These are phyloP conservation scores for Apodemia hepburni DNA, from an alignment of 2,888 invertebrate species.

Conservation along the genomic window DNA sequence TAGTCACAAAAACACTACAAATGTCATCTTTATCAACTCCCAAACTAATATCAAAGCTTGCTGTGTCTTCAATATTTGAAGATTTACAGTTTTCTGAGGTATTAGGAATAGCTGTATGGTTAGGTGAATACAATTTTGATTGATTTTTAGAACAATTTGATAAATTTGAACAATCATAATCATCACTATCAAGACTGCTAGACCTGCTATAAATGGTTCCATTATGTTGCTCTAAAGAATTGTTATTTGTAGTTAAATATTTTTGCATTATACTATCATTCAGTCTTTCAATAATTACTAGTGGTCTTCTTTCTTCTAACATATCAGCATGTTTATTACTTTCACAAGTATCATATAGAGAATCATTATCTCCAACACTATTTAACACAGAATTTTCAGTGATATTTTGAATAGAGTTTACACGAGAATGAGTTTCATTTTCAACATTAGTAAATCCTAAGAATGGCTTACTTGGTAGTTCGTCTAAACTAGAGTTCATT, in stretches of 20 bases:
- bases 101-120: neutral
- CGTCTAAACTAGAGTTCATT: slow-evolving; percentile 1
- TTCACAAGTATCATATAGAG: slow-evolving; percentile 60
- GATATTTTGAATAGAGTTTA: slow-evolving; percentile 19
- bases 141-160: neutral
- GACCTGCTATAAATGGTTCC: slow-evolving; percentile 22
- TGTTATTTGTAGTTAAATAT: slow-evolving; percentile 44
- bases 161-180: slow-evolving; percentile 33
- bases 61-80: slow-evolving; percentile 28
- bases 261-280: slow-evolving; percentile 48
- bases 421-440: neutral
- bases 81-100: slow-evolving; percentile 21
- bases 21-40: slow-evolving; percentile 23
- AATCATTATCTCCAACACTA: slow-evolving; percentile 39
- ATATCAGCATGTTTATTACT: slow-evolving; percentile 40
- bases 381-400: slow-evolving; percentile 20
- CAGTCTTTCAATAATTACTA: slow-evolving; percentile 48
- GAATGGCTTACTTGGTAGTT: slow-evolving; percentile 5
- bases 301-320: slow-evolving; percentile 37
- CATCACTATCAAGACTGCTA: slow-evolving; percentile 21
- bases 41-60: slow-evolving; percentile 19
- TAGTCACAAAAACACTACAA: slow-evolving; percentile 54
- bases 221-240: slow-evolving; percentile 22
- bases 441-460: slow-evolving; percentile 5
- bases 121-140: neutral